A percentile compares a stretch with the other conserved stretches of the same genome.
phyloP scores from a whole-genome alignment of 2,888 invertebrate species.

The Leucania comma region DNA sequence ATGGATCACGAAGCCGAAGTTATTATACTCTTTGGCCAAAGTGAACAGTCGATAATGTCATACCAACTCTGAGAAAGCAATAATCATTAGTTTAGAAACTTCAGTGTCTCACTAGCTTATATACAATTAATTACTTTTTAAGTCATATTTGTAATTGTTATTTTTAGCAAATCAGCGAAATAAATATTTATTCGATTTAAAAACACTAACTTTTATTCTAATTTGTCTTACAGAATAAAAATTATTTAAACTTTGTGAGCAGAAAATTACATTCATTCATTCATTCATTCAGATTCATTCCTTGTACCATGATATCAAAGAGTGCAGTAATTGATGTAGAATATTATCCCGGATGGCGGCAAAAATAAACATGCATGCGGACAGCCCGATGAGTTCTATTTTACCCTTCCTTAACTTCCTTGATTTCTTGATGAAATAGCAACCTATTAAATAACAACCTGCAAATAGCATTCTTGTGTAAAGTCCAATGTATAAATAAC shows the following conservation, averaged over 20 bases:
- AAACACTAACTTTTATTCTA: conserved; percentile 11
- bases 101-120: not conserved
- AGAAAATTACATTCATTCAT: conserved; percentile 4
- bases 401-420: too few relatives aligned
- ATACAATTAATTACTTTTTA: not conserved
- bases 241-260: conserved; percentile 12
- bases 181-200: not conserved
- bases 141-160: too few relatives aligned
- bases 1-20: conserved; percentile 1
- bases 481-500: not conserved
- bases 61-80: not conserved
- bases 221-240: not conserved
- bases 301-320: too few relatives aligned
- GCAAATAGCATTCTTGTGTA: too few relatives aligned
- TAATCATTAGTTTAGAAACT: too few relatives aligned
- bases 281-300: too few relatives aligned
- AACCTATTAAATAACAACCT: not conserved
- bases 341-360: not conserved
- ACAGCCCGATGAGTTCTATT: not conserved
- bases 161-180: not conserved
- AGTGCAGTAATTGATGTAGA: too few relatives aligned
- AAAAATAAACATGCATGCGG: conserved; percentile 1
- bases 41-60: conserved; percentile 36
- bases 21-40: too few relatives aligned
- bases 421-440: not conserved